These are phyloP conservation scores for Drosophila maculinotata DNA, from an alignment of 2,888 invertebrate species.

Conservation along the genomic window DNA sequence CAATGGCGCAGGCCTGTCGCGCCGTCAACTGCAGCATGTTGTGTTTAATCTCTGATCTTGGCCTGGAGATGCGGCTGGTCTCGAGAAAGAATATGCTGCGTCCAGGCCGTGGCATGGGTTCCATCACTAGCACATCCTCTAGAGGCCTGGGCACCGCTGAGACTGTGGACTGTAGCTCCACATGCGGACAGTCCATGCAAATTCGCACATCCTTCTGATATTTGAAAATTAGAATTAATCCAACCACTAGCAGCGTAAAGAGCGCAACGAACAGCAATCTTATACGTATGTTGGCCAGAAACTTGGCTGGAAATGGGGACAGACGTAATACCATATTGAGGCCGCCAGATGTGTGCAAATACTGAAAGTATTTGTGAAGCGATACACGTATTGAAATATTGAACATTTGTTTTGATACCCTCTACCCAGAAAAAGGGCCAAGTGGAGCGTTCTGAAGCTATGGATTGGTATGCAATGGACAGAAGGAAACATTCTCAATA, in stretches of 20 bases:
- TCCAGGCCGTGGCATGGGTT: conserved; percentile 75
- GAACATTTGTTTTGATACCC: neutral
- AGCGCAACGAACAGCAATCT: no score
- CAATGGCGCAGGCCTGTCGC: conserved; percentile 83
- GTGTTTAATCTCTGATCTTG: conserved; percentile 2
- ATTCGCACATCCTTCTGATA: conserved; percentile 48
- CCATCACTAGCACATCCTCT: conserved; percentile 78
- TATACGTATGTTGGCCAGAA: no score
- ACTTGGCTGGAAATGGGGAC: conserved; percentile 31
- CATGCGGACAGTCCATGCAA: conserved; percentile 55
- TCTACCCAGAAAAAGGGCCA: neutral
- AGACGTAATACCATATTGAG: conserved; percentile 46
- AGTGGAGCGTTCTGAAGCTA: no score
- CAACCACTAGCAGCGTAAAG: conserved; percentile 43
- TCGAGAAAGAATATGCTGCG: conserved; percentile 84
- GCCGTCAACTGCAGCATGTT: conserved; percentile 67
- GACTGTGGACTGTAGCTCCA: neutral
- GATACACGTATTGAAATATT: neutral
- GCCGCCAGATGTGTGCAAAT: neutral
- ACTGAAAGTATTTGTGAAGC: neutral
- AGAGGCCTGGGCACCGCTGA: conserved; percentile 36
- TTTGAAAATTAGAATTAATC: conserved; percentile 50
- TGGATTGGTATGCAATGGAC: neutral
- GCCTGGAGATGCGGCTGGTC: conserved; percentile 75
- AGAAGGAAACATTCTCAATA: neutral